Percentiles rank a stretch among this genome's conserved stretches.
Evolutionary conservation across 2,888 invertebrate genomes (phyloP).

Genomic region (Rotaria magnacalcarata): DNA sequence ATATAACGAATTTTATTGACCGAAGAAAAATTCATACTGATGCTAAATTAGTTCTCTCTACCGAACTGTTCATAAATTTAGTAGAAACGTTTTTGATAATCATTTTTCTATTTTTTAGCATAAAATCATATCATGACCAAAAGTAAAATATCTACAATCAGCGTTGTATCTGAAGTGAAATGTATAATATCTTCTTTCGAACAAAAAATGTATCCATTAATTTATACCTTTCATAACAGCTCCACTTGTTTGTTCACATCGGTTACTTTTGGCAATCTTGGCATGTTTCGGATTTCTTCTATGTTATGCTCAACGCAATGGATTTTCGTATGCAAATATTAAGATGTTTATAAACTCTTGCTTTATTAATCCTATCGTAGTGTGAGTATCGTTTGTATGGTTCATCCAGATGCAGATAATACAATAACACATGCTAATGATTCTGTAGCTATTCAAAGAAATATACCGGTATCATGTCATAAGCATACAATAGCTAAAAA

Average conservation of each 20-base stretch:
- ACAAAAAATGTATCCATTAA: background rate
- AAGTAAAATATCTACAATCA: background rate
- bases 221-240: background rate
- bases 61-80: too few relatives aligned
- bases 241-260: background rate
- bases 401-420: constrained; percentile 15
- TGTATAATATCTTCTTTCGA: background rate
- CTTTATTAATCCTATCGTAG: background rate
- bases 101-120: too few relatives aligned
- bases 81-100: too few relatives aligned
- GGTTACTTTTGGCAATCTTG: background rate
- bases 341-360: background rate
- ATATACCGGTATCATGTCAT: background rate
- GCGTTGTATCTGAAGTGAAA: background rate
- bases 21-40: too few relatives aligned
- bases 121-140: too few relatives aligned
- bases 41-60: too few relatives aligned
- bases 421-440: background rate
- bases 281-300: background rate
- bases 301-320: constrained; percentile 27
- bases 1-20: too few relatives aligned
- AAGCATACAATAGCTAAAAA: background rate
- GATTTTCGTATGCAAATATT: background rate
- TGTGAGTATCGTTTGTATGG: constrained; percentile 14
- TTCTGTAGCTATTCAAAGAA: too few relatives aligned